Evolutionary conservation across 1,140 invertebrate genomes (phyloP), one percentile per base, ranked within the genome.

Genomic region (Caerostris darwini): DNA sequence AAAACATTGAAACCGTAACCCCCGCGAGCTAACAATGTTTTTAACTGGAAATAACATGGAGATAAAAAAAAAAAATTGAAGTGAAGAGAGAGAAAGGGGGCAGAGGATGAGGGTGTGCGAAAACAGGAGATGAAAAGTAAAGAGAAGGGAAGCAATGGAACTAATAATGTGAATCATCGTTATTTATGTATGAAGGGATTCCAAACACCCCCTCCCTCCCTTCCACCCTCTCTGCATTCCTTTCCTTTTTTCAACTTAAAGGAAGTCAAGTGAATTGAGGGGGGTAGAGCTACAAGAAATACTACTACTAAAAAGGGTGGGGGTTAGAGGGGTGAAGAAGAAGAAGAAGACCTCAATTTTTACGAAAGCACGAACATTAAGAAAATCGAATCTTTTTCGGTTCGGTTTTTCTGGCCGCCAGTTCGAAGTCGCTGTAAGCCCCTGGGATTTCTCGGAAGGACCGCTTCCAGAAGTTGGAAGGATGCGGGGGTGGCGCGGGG

Each of bases 121-220:
- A 57, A 83, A 83, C 81, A 19, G n/a, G n/a, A 83, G 56, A 83
- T 19, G n/a, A 83, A 83, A 54, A 57, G 56, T 56, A 83, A 57
- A 83, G 50, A 67, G 34, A 54, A 10, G 14, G 61, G 87, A 69
- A 10, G 69, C 69, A 71, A 71, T 71, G 87, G 59, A 89, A 89
- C 87, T 89, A 89, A 89, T 89, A 89, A 89, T 59, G 59, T 54
- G 87, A 89, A 71, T 89, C 87, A 89, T 89, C 87, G 50, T 89
- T 69, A 89, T 89, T 89, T 89, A 89, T 89, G 87, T 89, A 89
- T 89, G 87, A 89, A 89, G 61, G 64, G 59, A 69, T 56, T 50
- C 61, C 7, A n/a, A n/a, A 7, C 57, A 17, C 10, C 87, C 54
- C 53, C 7, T 34, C 19, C 17, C 69, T 71, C 69, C 19, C n/a